phyloP scores from a whole-genome alignment of 2,888 invertebrate species.

The Scrobipalpa costella region DNA sequence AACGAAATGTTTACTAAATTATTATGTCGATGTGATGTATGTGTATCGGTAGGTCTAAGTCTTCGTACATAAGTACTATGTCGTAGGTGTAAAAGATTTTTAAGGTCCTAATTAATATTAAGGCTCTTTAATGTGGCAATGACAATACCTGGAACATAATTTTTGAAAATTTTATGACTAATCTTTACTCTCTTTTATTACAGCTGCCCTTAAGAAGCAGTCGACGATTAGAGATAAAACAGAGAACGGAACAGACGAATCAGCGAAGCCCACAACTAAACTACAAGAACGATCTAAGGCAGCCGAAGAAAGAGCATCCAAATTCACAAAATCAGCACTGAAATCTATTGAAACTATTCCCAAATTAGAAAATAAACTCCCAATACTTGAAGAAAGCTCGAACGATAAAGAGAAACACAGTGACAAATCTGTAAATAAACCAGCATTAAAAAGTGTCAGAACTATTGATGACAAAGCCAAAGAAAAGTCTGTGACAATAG shows the following conservation, averaged over 20 bases:
- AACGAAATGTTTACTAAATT: no score
- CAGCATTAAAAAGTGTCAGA: conserved; percentile 63
- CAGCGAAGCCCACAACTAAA: conserved; percentile 70
- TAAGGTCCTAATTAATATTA: no score
- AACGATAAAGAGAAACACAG: conserved; percentile 34
- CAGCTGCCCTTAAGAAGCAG: conserved; percentile 74
- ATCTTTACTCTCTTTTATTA: conserved; percentile 36
- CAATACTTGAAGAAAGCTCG: conserved; percentile 13
- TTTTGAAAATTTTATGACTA: not conserved
- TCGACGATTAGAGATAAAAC: conserved; percentile 68
- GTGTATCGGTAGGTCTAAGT: no score
- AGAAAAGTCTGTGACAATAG: conserved; percentile 71
- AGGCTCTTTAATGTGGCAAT: no score
- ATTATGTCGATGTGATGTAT: no score
- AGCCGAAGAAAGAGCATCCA: conserved; percentile 60
- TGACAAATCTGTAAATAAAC: conserved; percentile 50
- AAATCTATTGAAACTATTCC: conserved; percentile 49
- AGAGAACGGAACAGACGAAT: conserved; percentile 65
- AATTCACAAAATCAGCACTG: conserved; percentile 57
- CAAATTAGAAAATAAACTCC: conserved; percentile 47
- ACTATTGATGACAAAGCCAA: conserved; percentile 72
- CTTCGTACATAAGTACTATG: no score
- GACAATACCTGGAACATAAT: no score
- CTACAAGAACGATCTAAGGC: conserved; percentile 61
- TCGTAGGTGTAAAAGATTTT: no score